Conservation (phyloP, 2,888 invertebrate genomes). For the Zonitis immaculata region DNA sequence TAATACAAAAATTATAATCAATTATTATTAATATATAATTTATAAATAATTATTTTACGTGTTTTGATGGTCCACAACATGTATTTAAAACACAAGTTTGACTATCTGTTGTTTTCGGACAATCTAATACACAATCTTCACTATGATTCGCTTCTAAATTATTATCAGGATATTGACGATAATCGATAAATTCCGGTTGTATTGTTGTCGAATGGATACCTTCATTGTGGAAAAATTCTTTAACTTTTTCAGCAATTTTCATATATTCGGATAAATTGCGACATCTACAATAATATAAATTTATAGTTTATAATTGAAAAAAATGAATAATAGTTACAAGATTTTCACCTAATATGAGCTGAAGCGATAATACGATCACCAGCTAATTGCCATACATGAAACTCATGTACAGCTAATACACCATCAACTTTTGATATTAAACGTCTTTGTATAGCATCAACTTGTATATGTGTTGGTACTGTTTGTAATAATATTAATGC, state of each 20-base stretch:
- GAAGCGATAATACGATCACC: slow-evolving; percentile 96
- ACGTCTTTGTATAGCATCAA: slow-evolving; percentile 85
- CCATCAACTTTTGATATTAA: slow-evolving; percentile 88
- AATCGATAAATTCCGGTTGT: slow-evolving; percentile 94
- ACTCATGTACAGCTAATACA: slow-evolving; percentile 93
- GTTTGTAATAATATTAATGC: slow-evolving; percentile 94
- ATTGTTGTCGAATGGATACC: slow-evolving; percentile 99
- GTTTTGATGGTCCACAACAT: slow-evolving; percentile 80
- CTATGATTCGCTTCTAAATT: slow-evolving; percentile 52
- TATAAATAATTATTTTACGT: slow-evolving; percentile 49
- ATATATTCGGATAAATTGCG: slow-evolving; percentile 93
- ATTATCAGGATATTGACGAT: slow-evolving; percentile 51
- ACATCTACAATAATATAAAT: slow-evolving; percentile 57
- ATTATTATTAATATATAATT: background rate
- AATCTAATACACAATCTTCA: slow-evolving; percentile 76
- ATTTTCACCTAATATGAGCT: slow-evolving; percentile 83
- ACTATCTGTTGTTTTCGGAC: slow-evolving; percentile 68
- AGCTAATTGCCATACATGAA: slow-evolving; percentile 97
- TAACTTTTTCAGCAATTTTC: slow-evolving; percentile 94
- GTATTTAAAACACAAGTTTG: slow-evolving; percentile 77
- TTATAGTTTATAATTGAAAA: background rate
- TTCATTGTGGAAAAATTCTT: slow-evolving; percentile 96
- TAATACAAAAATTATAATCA: slow-evolving; percentile 11
- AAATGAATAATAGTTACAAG: no score
- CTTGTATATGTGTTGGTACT: slow-evolving; percentile 96